Base-by-base conservation (phyloP, 1,140 invertebrate species). In the Drosophila varians region DNA sequence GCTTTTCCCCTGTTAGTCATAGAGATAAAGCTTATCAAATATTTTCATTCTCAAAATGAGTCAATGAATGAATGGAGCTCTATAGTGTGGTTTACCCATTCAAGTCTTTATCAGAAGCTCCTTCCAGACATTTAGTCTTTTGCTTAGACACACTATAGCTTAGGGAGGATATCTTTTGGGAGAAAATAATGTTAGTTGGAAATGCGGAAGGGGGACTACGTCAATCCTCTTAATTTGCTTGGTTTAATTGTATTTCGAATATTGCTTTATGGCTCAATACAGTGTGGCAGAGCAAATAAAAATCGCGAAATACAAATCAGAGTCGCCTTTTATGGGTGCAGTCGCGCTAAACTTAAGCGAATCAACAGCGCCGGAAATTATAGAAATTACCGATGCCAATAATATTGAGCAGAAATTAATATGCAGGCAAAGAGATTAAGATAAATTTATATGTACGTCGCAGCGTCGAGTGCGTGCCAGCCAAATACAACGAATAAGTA, bases 351-450 rank as follows among this genome's bases (percentile, higher is more conserved):
- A 60, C 28, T 70, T 71, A 49, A 71, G 47, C 43, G 45, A 62
- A 62, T 42, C 31, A 73, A 65, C 70, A 74, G 74, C 76, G 73
- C 82, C 80, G 80, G 80, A 86, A 80, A 86, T 87, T 76, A 86
- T 84, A 79, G 72, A 66, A 68, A 68, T 68, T 66, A 66, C 18
- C 64, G 80, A 86, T 84, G 76, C 72, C 80, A 86, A 87, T 77
- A 87, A 74, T 87, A 73, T 60, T 71, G 66, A 71, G 68, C 68
- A 84, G 58, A 84, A 86, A 84, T 84, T 86, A 84, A 84, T 84
- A 84, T 84, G 80, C 79, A 74, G 21, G 12, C 77, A 46, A 71
- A 73, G 43, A 77, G 73, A 80, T 84, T 80, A 86, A 76, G 74
- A 66, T 74, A 57, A 73, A 86, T 86, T 86, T 87, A 77, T 86